Conservation (phyloP, 2,888 invertebrate genomes). For the Sabatieria punctata region DNA sequence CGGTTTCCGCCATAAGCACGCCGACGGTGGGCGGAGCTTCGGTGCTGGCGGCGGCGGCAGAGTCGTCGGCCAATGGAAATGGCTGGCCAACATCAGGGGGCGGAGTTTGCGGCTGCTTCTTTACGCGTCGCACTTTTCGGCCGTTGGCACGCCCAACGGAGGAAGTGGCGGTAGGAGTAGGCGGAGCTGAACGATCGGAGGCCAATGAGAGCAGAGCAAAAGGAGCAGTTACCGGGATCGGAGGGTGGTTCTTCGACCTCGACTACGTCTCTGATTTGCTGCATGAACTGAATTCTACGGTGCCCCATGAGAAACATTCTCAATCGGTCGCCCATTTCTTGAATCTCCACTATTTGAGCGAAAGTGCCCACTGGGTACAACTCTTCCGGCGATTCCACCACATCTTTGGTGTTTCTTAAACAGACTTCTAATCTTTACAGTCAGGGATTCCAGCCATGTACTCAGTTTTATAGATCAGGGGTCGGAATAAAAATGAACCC, state of each 20-base stretch:
- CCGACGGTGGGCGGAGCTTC: background rate
- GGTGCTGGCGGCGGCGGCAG: background rate
- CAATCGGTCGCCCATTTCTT: constrained; percentile 74
- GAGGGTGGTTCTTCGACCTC: too few species aligned
- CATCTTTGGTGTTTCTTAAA: constrained; percentile 57
- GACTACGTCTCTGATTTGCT: background rate
- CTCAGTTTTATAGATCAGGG: too few species aligned
- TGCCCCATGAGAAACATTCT: constrained; percentile 87
- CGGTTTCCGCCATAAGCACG: constrained; percentile 78
- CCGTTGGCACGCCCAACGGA: background rate
- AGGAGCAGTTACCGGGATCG: too few species aligned
- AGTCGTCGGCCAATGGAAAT: constrained; percentile 9
- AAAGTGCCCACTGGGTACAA: constrained; percentile 81
- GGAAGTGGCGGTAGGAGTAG: too few species aligned
- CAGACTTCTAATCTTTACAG: too few species aligned
- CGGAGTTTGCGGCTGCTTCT: background rate
- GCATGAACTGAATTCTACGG: constrained; percentile 41
- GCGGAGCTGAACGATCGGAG: too few species aligned
- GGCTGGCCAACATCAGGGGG: constrained; percentile 5
- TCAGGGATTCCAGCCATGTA: too few species aligned
- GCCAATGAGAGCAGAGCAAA: too few species aligned
- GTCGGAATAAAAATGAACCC: too few species aligned
- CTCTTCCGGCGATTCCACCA: constrained; percentile 64
- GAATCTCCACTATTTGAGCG: constrained; percentile 92
- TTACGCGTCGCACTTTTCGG: background rate